Evolutionary conservation across 2,888 invertebrate genomes (phyloP).

Genomic region (Aphrophora alni): DNA sequence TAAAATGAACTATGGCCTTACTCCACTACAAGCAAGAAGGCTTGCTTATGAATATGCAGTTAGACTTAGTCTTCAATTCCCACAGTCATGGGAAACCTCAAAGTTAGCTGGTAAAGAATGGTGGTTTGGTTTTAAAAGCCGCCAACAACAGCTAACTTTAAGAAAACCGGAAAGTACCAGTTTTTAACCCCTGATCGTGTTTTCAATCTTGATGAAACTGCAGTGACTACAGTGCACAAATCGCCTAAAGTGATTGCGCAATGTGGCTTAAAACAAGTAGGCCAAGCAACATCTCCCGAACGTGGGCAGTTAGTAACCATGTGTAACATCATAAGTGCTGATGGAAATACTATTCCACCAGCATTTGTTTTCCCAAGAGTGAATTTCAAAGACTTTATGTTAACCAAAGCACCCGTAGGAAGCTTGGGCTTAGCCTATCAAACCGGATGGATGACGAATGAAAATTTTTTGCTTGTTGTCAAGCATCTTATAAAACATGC

Average conservation of each 20-base stretch:
- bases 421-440: too few relatives aligned
- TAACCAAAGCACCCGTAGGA: too few relatives aligned
- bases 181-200: slow-evolving; percentile 40
- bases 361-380: slow-evolving; percentile 50
- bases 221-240: slow-evolving; percentile 49
- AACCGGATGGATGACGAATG: too few relatives aligned
- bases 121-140: too few relatives aligned
- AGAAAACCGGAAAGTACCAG: too few relatives aligned
- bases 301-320: slow-evolving; percentile 50
- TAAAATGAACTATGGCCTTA: slow-evolving; percentile 44
- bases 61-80: background rate
- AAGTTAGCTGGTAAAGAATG: too few relatives aligned
- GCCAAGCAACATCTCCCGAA: slow-evolving; percentile 50
- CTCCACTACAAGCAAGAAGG: slow-evolving; percentile 42
- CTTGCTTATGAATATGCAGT: slow-evolving; percentile 40
- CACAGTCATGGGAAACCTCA: too few relatives aligned
- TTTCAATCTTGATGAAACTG: slow-evolving; percentile 50
- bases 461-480: too few relatives aligned
- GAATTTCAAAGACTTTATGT: slow-evolving; percentile 38
- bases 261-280: slow-evolving; percentile 49
- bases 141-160: too few relatives aligned
- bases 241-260: slow-evolving; percentile 46
- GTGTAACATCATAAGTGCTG: slow-evolving; percentile 45
- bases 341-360: slow-evolving; percentile 49
- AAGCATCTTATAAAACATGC: too few relatives aligned